Evolutionary conservation across 2,888 invertebrate genomes (phyloP).

Genomic region (Candidula unifasciata): DNA sequence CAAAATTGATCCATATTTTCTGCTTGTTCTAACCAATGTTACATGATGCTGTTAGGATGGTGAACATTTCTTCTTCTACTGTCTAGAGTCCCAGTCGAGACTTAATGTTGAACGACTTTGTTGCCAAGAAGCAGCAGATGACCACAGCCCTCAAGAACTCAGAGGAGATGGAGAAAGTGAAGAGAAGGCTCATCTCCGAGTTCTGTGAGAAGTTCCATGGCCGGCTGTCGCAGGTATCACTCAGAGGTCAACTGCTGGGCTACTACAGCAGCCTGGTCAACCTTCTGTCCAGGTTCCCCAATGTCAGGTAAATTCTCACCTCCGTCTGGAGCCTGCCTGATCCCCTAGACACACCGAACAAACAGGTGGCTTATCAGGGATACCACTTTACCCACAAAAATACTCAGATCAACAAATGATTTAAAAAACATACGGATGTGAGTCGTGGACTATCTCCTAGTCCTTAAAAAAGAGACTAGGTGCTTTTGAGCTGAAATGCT

Average conservation of each 20-base stretch:
- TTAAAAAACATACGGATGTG: too few species aligned
- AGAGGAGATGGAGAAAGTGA: slow-evolving; percentile 75
- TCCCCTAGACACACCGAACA: too few species aligned
- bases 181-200: slow-evolving; percentile 72
- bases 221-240: slow-evolving; percentile 73
- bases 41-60: neutral
- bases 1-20: too few species aligned
- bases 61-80: neutral
- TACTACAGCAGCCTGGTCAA: slow-evolving; percentile 75
- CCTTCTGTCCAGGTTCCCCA: slow-evolving; percentile 75
- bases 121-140: slow-evolving; percentile 71
- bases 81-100: slow-evolving; percentile 75
- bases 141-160: slow-evolving; percentile 70
- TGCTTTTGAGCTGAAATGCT: too few species aligned
- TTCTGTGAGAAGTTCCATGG: slow-evolving; percentile 72
- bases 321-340: too few species aligned
- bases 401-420: too few species aligned
- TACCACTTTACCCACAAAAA: too few species aligned
- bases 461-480: too few species aligned
- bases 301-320: slow-evolving; percentile 67
- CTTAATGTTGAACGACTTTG: slow-evolving; percentile 75
- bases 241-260: slow-evolving; percentile 75
- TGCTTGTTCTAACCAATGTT: neutral
- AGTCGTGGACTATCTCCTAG: too few species aligned
- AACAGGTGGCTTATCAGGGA: too few species aligned